These are phyloP conservation scores for Lampris incognitus DNA, from an alignment of 2,113 vertebrate species.

Conservation along the genomic window DNA sequence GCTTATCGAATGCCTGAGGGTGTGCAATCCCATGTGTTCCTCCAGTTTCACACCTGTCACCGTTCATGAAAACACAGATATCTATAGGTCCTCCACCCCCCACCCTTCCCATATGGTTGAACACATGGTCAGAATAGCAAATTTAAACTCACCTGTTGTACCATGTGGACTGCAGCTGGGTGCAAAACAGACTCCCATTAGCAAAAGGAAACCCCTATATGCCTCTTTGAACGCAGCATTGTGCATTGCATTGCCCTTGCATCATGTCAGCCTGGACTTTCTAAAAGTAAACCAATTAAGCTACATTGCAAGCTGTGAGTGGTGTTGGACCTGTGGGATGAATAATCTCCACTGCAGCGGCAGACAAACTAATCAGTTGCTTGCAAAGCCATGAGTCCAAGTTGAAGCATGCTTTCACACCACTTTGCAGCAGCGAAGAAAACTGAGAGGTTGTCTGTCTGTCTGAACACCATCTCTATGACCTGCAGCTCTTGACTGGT, in stretches of 20 bases:
- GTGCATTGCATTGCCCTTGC: slow-evolving; percentile 56
- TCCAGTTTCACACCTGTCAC: slow-evolving; percentile 21
- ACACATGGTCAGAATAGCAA: slow-evolving; percentile 50
- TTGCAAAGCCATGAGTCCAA: slow-evolving; percentile 22
- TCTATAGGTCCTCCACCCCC: not conserved
- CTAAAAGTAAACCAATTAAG: slow-evolving; percentile 52
- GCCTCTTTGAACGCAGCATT: slow-evolving; percentile 50
- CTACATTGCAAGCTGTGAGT: slow-evolving; percentile 14
- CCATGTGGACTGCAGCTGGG: slow-evolving; percentile 73
- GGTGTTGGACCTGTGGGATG: slow-evolving; percentile 24
- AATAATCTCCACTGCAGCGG: slow-evolving; percentile 24
- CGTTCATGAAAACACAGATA: slow-evolving; percentile 16
- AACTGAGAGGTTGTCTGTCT: slow-evolving; percentile 32
- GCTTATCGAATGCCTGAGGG: not conserved
- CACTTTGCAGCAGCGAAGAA: slow-evolving; percentile 16
- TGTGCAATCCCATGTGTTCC: not conserved
- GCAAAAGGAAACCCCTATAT: slow-evolving; percentile 40
- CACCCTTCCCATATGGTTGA: slow-evolving; percentile 49
- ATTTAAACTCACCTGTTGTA: slow-evolving; percentile 73
- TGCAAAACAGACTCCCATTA: slow-evolving; percentile 63
- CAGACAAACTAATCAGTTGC: slow-evolving; percentile 39
- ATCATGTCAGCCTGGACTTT: slow-evolving; percentile 50
- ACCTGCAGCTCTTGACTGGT: slow-evolving; percentile 16
- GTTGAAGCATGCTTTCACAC: slow-evolving; percentile 46
- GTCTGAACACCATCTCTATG: slow-evolving; percentile 40